These are phyloP conservation scores for Saiga tatarica DNA, from an alignment of 2,113 vertebrate genomes.

Conservation along the genomic window DNA sequence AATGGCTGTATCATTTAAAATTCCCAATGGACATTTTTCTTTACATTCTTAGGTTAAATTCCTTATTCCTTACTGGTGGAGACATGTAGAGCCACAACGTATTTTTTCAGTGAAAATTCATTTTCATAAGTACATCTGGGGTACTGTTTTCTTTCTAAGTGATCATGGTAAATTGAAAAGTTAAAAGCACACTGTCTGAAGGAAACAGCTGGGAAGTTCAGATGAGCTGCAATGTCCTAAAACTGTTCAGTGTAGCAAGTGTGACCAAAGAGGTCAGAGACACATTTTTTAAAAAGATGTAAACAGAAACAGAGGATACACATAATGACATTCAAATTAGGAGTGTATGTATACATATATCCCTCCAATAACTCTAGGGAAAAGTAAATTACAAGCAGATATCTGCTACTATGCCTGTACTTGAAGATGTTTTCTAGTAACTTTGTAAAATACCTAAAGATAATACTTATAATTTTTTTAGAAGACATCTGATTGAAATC, in stretches of 20 bases:
- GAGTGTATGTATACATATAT: not conserved
- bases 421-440: not conserved
- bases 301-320: not conserved
- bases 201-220: not conserved
- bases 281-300: not conserved
- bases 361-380: not conserved
- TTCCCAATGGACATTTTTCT: not conserved
- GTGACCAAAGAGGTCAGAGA: not conserved
- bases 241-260: not conserved
- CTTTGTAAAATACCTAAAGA: not conserved
- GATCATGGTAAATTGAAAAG: not conserved
- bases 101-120: not conserved
- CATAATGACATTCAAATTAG: slow-evolving; percentile 44
- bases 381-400: slow-evolving; percentile 61
- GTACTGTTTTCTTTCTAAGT: not conserved
- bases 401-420: slow-evolving; percentile 78
- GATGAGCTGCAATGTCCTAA: rapidly evolving
- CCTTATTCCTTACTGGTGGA: not conserved
- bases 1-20: not conserved
- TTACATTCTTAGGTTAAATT: not conserved
- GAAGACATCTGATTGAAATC: slow-evolving; percentile 62
- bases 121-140: not conserved
- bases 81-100: not conserved
- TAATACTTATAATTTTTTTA: slow-evolving; percentile 12
- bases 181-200: not conserved